These are phyloP conservation scores for Hemibagrus guttatus DNA, from an alignment of 2,797 vertebrate species.

Conservation along the genomic window DNA sequence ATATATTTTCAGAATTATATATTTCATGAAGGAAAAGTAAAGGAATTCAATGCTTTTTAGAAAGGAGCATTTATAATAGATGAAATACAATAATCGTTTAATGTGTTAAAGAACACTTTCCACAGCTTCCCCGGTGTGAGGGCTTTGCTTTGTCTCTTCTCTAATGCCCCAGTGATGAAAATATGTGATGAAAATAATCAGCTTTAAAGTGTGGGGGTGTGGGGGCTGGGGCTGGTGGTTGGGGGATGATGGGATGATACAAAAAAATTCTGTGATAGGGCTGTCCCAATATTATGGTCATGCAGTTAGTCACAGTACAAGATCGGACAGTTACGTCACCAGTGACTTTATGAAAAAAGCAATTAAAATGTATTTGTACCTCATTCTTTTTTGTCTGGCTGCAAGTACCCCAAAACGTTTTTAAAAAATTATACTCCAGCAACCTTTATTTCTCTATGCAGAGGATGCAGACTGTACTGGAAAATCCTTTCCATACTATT, in stretches of 20 bases:
- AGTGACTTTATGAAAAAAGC: not conserved
- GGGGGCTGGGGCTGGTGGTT: not conserved
- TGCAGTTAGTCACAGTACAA: not conserved
- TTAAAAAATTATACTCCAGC: not conserved
- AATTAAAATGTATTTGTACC: not conserved
- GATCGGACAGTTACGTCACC: not conserved
- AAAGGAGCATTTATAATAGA: not conserved
- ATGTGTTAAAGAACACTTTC: not conserved
- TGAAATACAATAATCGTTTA: not conserved
- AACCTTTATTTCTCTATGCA: not conserved
- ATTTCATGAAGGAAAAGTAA: not conserved
- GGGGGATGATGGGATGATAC: not conserved
- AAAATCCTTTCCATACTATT: not conserved
- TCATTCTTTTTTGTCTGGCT: not conserved
- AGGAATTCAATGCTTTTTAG: not conserved
- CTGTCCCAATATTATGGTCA: constrained; percentile 3
- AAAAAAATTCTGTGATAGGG: not conserved
- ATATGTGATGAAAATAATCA: constrained; percentile 15
- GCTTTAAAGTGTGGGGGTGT: not conserved
- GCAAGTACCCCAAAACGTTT: not conserved
- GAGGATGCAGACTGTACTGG: not conserved
- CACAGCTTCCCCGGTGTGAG: not conserved
- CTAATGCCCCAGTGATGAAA: not conserved
- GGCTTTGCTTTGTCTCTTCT: not conserved
- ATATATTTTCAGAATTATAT: not conserved